Evolutionary conservation across 2,113 vertebrate species (phyloP).

Genomic region (Dipodomys merriami): DNA sequence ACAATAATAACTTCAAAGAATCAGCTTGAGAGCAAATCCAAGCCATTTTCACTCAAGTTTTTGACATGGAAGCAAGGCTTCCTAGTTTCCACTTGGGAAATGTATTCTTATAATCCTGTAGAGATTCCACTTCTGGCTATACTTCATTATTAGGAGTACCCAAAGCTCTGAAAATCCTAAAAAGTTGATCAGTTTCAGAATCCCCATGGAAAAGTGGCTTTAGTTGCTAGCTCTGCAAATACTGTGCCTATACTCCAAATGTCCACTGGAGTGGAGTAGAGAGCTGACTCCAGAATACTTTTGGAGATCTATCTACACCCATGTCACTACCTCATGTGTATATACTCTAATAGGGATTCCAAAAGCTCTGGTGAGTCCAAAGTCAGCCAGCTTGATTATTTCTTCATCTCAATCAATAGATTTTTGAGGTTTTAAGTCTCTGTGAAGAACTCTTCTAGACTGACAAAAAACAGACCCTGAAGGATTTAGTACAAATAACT

Average conservation of each 20-base stretch:
- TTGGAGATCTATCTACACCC: constrained; percentile 96
- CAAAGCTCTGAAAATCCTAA: constrained; percentile 96
- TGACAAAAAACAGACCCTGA: constrained; percentile 98
- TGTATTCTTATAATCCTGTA: constrained; percentile 98
- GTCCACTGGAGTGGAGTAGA: constrained; percentile 97
- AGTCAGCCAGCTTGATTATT: constrained; percentile 97
- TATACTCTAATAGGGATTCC: constrained; percentile 97
- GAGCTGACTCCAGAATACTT: constrained; percentile 94
- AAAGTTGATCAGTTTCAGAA: constrained; percentile 98
- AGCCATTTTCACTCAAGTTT: constrained; percentile 94
- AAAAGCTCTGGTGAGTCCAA: constrained; percentile 96
- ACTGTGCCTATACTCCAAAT: constrained; percentile 99
- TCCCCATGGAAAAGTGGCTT: constrained; percentile 98
- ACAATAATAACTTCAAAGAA: too few relatives aligned
- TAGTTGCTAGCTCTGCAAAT: constrained; percentile 97
- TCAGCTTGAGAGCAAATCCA: constrained; percentile 62
- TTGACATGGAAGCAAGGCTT: constrained; percentile 93
- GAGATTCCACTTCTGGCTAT: constrained; percentile 97
- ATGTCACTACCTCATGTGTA: constrained; percentile 97
- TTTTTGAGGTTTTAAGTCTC: constrained; percentile 98
- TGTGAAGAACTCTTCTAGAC: constrained; percentile 95
- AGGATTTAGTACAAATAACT: constrained; percentile 98
- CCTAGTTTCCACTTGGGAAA: constrained; percentile 98
- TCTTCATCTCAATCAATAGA: constrained; percentile 97
- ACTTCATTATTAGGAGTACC: constrained; percentile 98